phyloP scores from a whole-genome alignment of 1,140 invertebrate species.

The Drosophila lini region DNA sequence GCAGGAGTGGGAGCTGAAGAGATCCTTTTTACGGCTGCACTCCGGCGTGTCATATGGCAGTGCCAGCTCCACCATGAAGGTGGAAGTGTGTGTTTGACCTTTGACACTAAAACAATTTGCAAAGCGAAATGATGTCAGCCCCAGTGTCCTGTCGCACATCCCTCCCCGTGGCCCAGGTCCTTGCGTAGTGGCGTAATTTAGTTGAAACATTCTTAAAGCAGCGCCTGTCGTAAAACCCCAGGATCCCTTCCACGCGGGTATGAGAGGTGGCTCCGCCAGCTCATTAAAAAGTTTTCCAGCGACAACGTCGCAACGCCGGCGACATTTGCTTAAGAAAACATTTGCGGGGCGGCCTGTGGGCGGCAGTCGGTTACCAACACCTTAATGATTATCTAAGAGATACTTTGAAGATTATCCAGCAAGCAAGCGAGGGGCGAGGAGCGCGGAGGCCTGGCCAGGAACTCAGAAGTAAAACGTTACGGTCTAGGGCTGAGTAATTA shows the following conservation, averaged over 20 bases:
- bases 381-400: constrained; percentile 73
- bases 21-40: constrained; percentile 71
- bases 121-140: constrained; percentile 77
- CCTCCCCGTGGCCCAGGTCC: neutral
- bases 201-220: constrained; percentile 80
- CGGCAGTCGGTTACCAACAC: constrained; percentile 40
- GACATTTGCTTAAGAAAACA: constrained; percentile 75
- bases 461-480: constrained; percentile 68
- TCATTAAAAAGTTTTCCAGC: constrained; percentile 78
- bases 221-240: constrained; percentile 53
- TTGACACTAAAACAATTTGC: constrained; percentile 82
- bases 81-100: constrained; percentile 69
- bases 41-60: constrained; percentile 70
- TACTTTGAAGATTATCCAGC: constrained; percentile 72
- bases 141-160: constrained; percentile 24
- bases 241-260: constrained; percentile 3
- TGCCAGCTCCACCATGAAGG: constrained; percentile 7
- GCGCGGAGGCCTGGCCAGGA: constrained; percentile 10
- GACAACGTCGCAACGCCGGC: constrained; percentile 57
- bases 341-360: constrained; percentile 38
- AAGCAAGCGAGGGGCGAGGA: constrained; percentile 14
- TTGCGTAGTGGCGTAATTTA: constrained; percentile 60
- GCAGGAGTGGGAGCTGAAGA: constrained; percentile 10
- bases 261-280: constrained; percentile 51
- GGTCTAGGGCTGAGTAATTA: constrained; percentile 60